Conservation (phyloP, 2,888 invertebrate species). For the Graphium colonna region DNA sequence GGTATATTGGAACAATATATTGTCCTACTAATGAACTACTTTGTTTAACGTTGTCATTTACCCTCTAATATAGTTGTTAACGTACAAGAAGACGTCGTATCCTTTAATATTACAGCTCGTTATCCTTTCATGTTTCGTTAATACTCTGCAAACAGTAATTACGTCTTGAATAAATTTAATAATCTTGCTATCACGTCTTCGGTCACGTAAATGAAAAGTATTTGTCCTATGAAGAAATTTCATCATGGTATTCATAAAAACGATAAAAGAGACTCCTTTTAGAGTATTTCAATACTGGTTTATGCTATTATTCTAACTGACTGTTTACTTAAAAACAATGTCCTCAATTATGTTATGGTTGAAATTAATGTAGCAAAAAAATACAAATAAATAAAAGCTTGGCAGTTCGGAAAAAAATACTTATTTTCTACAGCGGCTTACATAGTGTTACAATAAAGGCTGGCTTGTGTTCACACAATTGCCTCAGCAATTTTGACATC, state of each 20-base stretch:
- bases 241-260: constrained; percentile 3
- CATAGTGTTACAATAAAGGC: too few species aligned
- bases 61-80: not conserved
- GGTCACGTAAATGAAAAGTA: constrained; percentile 11
- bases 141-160: constrained; percentile 13
- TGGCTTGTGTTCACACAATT: not conserved
- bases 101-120: constrained; percentile 1
- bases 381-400: too few species aligned
- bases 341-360: too few species aligned
- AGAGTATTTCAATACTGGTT: not conserved
- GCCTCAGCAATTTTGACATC: not conserved
- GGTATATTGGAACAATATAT: too few species aligned
- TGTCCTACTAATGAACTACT: too few species aligned
- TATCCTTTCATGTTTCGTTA: constrained; percentile 3
- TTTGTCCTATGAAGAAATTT: constrained; percentile 3
- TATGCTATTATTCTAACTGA: not conserved
- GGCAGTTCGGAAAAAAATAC: too few species aligned
- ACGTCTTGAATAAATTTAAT: constrained; percentile 16
- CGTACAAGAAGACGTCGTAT: not conserved
- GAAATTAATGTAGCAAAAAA: too few species aligned
- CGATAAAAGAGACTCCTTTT: not conserved
- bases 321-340: too few species aligned
- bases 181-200: not conserved
- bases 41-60: not conserved
- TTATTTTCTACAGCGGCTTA: too few species aligned